Evolutionary conservation across 2,888 invertebrate species (phyloP), one percentile per base, ranked within the genome.

Genomic region (Drosophila hawaiiensis): DNA sequence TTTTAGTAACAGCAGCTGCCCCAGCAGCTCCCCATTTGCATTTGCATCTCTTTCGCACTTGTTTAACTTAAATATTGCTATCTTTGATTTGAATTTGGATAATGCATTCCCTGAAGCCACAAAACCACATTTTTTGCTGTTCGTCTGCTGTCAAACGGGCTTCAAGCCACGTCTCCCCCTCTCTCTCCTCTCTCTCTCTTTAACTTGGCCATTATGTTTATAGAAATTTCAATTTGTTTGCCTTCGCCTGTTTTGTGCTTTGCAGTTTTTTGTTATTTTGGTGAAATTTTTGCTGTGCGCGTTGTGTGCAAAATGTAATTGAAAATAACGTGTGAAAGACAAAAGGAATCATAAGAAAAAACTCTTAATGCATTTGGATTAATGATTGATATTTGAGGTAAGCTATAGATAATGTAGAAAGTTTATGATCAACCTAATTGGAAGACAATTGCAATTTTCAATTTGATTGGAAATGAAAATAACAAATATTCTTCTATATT

Each of bases 91-190:
- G 73, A 59, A 65, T 81, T 85, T 85, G 77, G 78, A 84, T 84
- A 79, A 87, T 78, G 68, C 81, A 90, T 90, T 90, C 83, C 90
- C 78, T 60, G 47, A 54, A 80, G 84, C 84, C 84, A 66, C 84
- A 83, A 89, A 86, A 86, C 89, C 87, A 73, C 87, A 85, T 82
- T 89, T 70, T 65, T 69, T 60, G 25, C 61, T 67, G 63, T 58
- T 61, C 25, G 41, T 53, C 55, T 50, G 66, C 75, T 68, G 79
- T 74, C 76, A 68, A 73, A 76, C 78, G 62, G 63, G 61, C 71
- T 56, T 68, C 66, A 58, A 41, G 39, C 29, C 28, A n/a, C 9
- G 56, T 29, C 28, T 2, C 39, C 39, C 61, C 47, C 43, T n/a
- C 54, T 9, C 10, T 4, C 5, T 28, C 29, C 39, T 29, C 6